Evolutionary conservation across 2,113 vertebrate species (phyloP).

Genomic region (Mus pahari): DNA sequence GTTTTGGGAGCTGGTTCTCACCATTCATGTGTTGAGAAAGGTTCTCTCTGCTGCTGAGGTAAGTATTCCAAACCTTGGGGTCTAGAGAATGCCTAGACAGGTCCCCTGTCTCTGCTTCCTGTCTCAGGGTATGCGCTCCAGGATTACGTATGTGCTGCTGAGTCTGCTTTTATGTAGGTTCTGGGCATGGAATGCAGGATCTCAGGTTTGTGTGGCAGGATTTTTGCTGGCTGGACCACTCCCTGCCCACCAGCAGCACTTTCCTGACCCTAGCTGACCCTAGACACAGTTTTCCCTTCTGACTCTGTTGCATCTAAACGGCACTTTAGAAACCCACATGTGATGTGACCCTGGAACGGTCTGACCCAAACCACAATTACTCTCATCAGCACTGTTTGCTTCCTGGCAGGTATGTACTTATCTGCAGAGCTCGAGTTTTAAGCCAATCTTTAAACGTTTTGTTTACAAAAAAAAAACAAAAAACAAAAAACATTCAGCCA

Average conservation of each 20-base stretch:
- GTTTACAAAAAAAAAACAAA: constrained; percentile 48
- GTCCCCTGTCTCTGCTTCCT: neutral
- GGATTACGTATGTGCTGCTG: neutral
- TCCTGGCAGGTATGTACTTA: neutral
- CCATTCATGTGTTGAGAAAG: neutral
- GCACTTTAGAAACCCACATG: neutral
- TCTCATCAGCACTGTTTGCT: neutral
- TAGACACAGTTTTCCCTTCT: neutral
- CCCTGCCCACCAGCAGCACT: neutral
- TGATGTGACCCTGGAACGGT: neutral
- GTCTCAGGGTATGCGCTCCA: neutral
- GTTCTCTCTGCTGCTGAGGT: neutral
- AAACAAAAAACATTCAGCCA: neutral
- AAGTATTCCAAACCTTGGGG: no score
- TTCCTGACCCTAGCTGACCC: neutral
- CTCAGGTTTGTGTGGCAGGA: neutral
- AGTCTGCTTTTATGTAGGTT: neutral
- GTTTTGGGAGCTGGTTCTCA: neutral
- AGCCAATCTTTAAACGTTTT: constrained; percentile 50
- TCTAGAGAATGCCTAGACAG: no score
- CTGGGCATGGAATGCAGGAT: neutral
- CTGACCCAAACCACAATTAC: neutral
- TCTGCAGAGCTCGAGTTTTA: constrained; percentile 28
- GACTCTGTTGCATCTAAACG: neutral
- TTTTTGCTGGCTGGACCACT: neutral